Evolutionary conservation across 2,113 vertebrate genomes (phyloP).

Genomic region (Pelvicachromis taeniatus): DNA sequence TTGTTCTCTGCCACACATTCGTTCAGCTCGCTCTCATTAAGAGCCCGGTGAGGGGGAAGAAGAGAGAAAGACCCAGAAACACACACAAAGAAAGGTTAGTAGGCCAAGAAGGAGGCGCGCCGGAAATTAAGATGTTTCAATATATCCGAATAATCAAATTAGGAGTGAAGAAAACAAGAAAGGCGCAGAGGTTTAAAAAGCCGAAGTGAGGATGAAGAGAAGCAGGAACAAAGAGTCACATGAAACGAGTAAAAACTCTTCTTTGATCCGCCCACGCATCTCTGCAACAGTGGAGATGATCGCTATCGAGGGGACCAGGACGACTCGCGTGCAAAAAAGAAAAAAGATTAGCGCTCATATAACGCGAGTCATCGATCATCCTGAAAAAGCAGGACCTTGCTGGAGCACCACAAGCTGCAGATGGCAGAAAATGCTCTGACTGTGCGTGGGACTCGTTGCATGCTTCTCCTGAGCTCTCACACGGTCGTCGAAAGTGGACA

Average conservation of each 20-base stretch:
- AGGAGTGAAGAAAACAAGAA: background rate
- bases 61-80: background rate
- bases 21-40: slow-evolving; percentile 15
- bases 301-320: background rate
- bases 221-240: background rate
- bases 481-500: slow-evolving; percentile 15
- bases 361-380: background rate
- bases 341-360: background rate
- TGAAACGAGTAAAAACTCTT: background rate
- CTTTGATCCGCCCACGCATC: slow-evolving; percentile 37
- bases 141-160: background rate
- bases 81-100: background rate
- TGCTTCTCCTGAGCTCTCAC: background rate
- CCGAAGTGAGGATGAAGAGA: background rate
- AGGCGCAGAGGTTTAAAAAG: background rate
- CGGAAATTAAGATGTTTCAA: background rate
- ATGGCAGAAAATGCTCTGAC: background rate
- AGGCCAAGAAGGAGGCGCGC: background rate
- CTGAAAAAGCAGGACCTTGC: background rate
- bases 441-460: background rate
- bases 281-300: background rate
- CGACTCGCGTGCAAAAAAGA: background rate
- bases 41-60: background rate
- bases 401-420: background rate
- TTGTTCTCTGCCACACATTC: slow-evolving; percentile 26